Conservation (phyloP, 2,797 vertebrate species). For the Chiloscyllium punctatum region DNA sequence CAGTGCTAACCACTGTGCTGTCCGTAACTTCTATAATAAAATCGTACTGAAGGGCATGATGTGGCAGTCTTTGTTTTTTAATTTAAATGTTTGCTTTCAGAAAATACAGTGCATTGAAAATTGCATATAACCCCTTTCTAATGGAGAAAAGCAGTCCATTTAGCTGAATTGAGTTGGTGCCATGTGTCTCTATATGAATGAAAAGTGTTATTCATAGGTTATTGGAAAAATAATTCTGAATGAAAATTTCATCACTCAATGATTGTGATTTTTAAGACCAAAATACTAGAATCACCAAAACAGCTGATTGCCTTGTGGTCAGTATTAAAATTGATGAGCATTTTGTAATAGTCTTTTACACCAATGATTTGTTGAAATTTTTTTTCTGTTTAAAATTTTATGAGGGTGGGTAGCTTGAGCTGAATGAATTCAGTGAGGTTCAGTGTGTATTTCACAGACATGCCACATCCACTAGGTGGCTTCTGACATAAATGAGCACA, state of each 20-base stretch:
- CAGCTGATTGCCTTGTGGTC: conserved; percentile 39
- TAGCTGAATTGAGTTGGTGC: conserved; percentile 62
- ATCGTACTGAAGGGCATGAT: not conserved
- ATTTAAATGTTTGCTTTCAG: not conserved
- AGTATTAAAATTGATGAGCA: conserved; percentile 41
- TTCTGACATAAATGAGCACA: conserved; percentile 53
- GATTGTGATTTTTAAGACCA: conserved; percentile 40
- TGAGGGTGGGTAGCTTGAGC: conserved; percentile 64
- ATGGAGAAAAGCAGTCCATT: not conserved
- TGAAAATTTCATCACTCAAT: conserved; percentile 59
- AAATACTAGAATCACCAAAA: not conserved
- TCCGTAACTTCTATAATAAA: not conserved
- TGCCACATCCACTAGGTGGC: conserved; percentile 57
- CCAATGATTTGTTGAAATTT: conserved; percentile 43
- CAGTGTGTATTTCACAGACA: conserved; percentile 58
- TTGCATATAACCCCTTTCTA: not conserved
- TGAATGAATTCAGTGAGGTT: conserved; percentile 64
- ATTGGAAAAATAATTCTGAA: conserved; percentile 67
- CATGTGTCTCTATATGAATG: conserved; percentile 45
- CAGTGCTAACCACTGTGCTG: too few relatives aligned
- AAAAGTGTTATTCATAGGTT: conserved; percentile 42
- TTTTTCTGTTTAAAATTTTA: conserved; percentile 70
- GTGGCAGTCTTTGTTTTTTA: not conserved
- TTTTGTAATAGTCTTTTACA: conserved; percentile 48
- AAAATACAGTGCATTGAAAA: not conserved